Conservation (phyloP, 2,113 vertebrate genomes). For the Toxostoma redivivum region DNA sequence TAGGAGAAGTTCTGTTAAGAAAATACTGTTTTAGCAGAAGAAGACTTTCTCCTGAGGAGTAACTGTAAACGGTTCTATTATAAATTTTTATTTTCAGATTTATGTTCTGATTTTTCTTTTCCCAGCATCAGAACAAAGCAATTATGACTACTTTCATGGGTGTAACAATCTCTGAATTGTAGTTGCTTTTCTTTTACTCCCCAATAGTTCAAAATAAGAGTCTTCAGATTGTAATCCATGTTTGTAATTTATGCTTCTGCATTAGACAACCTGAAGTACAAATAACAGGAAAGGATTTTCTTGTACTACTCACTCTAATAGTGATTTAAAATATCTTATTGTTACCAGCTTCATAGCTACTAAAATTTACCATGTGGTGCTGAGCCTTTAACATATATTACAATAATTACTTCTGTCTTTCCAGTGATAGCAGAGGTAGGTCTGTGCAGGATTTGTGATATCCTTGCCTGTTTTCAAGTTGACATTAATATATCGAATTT, state of each 20-base stretch:
- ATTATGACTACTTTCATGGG: background rate
- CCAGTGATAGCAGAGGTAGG: background rate
- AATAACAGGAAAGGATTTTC: background rate
- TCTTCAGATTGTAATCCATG: background rate
- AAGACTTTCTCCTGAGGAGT: background rate
- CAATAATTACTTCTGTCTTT: background rate
- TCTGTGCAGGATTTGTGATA: background rate
- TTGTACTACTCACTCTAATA: background rate
- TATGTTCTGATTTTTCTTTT: background rate
- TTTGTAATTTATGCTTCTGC: background rate
- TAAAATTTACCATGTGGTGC: background rate
- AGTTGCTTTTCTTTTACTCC: fast-evolving
- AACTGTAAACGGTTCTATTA: background rate
- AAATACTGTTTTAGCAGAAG: background rate
- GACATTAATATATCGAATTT: slow-evolving; percentile 30
- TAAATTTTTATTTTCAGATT: background rate
- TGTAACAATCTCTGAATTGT: background rate
- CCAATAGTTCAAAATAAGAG: background rate
- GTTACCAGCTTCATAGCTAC: background rate
- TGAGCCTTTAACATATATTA: background rate
- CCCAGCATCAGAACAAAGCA: background rate
- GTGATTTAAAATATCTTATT: background rate
- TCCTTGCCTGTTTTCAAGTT: background rate
- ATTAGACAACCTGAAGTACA: background rate
- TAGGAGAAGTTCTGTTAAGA: background rate